These are phyloP conservation scores for Entomobrya proxima DNA, from an alignment of 2,888 invertebrate genomes.

Conservation along the genomic window DNA sequence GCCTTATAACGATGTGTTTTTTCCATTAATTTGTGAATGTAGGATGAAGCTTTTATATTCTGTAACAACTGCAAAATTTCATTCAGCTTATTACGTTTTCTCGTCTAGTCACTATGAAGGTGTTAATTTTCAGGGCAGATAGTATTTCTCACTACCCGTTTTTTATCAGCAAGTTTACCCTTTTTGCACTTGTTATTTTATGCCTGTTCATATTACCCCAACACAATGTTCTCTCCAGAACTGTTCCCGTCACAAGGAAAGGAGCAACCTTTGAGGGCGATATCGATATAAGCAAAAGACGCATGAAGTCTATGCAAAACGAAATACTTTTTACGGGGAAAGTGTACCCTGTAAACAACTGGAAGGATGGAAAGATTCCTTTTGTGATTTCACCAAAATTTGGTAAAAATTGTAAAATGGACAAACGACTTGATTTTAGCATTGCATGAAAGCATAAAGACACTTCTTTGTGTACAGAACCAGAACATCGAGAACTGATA, in stretches of 20 bases:
- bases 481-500: constrained; percentile 15
- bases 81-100: too few relatives aligned
- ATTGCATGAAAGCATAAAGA: not conserved
- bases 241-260: not conserved
- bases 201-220: not conserved
- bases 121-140: constrained; percentile 12
- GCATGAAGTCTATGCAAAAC: constrained; percentile 42
- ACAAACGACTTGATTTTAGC: not conserved
- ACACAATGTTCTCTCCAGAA: not conserved
- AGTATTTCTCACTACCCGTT: constrained; percentile 31
- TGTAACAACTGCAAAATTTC: too few relatives aligned
- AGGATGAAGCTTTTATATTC: too few relatives aligned
- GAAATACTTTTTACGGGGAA: constrained; percentile 58
- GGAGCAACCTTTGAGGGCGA: constrained; percentile 58
- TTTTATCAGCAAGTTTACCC: too few relatives aligned
- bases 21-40: too few relatives aligned
- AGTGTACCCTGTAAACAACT: constrained; percentile 38
- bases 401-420: constrained; percentile 38
- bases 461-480: not conserved
- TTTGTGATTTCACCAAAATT: constrained; percentile 41
- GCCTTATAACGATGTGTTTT: too few relatives aligned
- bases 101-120: too few relatives aligned
- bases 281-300: constrained; percentile 46
- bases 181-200: too few relatives aligned
- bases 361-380: constrained; percentile 55